phyloP scores from a whole-genome alignment of 2,797 vertebrate species.

The Delichon dasypus region DNA sequence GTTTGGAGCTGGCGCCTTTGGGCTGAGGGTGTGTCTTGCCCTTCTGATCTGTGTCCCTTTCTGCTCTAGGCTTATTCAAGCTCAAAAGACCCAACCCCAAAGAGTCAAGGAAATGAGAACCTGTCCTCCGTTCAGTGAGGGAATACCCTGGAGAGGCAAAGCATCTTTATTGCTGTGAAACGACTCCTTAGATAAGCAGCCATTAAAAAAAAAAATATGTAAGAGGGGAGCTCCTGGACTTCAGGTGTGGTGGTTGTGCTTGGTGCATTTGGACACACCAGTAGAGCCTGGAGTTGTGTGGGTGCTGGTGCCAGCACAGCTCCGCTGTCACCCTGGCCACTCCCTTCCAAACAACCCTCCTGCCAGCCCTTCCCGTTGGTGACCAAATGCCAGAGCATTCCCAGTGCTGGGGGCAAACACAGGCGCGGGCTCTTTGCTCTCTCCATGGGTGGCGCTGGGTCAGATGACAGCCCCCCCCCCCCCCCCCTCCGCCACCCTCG shows the following conservation, averaged over 20 bases:
- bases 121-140: accelerated
- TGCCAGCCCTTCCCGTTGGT: accelerated
- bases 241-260: accelerated
- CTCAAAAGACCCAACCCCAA: not conserved
- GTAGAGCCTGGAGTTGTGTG: accelerated
- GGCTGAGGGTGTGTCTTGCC: not conserved
- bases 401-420: not conserved
- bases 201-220: not conserved
- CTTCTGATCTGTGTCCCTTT: not conserved
- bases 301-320: not conserved
- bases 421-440: not conserved
- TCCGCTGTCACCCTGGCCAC: accelerated
- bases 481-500: accelerated
- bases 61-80: not conserved
- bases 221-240: not conserved
- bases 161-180: accelerated
- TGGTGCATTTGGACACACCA: not conserved
- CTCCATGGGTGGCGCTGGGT: not conserved
- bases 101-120: not conserved
- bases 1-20: not conserved
- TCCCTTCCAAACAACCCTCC: not conserved
- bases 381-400: not conserved
- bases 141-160: not conserved
- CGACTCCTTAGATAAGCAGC: not conserved
- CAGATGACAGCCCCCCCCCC: not conserved